Conservation (phyloP, 2,888 invertebrate species). For the Alitta virens region DNA sequence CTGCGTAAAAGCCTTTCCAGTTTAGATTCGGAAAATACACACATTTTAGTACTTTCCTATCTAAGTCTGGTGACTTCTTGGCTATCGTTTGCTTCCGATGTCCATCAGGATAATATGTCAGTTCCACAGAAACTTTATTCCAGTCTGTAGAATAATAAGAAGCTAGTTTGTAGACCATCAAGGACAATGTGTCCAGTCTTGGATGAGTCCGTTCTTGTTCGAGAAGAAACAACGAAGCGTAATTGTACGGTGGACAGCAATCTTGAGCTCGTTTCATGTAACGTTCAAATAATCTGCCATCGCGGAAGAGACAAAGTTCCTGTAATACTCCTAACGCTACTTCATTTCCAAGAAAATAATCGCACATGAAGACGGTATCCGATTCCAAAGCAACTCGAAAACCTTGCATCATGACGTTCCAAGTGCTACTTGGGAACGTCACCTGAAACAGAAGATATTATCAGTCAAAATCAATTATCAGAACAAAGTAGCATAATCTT, state of each 20-base stretch:
- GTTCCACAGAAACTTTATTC: constrained; percentile 11
- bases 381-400: constrained; percentile 13
- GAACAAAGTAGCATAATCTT: too few relatives aligned
- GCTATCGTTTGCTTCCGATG: neutral
- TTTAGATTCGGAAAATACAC: constrained; percentile 14
- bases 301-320: neutral
- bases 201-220: constrained; percentile 9
- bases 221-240: constrained; percentile 12
- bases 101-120: constrained; percentile 11
- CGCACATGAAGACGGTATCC: constrained; percentile 16
- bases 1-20: constrained; percentile 1
- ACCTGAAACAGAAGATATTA: neutral
- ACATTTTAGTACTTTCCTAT: constrained; percentile 1
- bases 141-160: constrained; percentile 7
- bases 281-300: constrained; percentile 8
- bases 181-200: constrained; percentile 5
- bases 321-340: neutral
- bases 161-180: constrained; percentile 13
- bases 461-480: too few relatives aligned
- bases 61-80: neutral
- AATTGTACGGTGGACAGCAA: neutral
- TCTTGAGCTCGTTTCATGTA: constrained; percentile 8
- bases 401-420: constrained; percentile 17
- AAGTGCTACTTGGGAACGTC: constrained; percentile 3
- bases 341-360: constrained; percentile 16